Base-by-base conservation (phyloP, 2,113 vertebrate species). In the Cottus gobio region DNA sequence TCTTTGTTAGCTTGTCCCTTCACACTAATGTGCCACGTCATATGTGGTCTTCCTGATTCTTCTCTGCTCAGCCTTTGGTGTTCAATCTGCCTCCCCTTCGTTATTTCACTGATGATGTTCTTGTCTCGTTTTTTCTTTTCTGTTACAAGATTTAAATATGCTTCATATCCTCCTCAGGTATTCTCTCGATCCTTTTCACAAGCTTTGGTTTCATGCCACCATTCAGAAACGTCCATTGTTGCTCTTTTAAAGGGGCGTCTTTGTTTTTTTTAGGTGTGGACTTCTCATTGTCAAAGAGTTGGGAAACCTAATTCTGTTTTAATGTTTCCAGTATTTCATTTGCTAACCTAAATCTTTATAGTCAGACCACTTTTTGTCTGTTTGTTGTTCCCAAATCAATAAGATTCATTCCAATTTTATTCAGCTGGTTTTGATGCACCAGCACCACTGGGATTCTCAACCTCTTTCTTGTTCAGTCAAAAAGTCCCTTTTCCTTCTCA, bases 191-290 rank as follows among this genome's bases (percentile, higher is more conserved):
- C 15, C 44, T 46, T 44, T 46, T 46, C 3, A 18, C 15, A 18
- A 18, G 44, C 16, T 18, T 7, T 20, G 46, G 6, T 22, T 48
- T 48, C 2, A 22, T 48, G 18, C 18, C 46, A 48, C 46, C 26
- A 20, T 16, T 44, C 52, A 48, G 36, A 36, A 46, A n/a, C 1
- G 8, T 61, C 7, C 34, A 37, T 37, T 24, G 24, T 44, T 64
- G n/a, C 62, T 26, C 24, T 42, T 5, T 28, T 44, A 42, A 16
- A 10, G 63, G 24, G 4, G 34, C 20, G 37, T 11, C 34, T 26
- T 64, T 64, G 36, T 62, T 62, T 62, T 62, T 62, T 36, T 62
- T 37, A 62, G 61, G 34, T 20, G 7, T 39, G 22, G 20, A 61
- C 9, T 36, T n/a, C 48, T 50, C 6, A 54, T 4, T 54, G 42